phyloP scores from a whole-genome alignment of 2,888 invertebrate species.

The Coelogynopora nodosa region DNA sequence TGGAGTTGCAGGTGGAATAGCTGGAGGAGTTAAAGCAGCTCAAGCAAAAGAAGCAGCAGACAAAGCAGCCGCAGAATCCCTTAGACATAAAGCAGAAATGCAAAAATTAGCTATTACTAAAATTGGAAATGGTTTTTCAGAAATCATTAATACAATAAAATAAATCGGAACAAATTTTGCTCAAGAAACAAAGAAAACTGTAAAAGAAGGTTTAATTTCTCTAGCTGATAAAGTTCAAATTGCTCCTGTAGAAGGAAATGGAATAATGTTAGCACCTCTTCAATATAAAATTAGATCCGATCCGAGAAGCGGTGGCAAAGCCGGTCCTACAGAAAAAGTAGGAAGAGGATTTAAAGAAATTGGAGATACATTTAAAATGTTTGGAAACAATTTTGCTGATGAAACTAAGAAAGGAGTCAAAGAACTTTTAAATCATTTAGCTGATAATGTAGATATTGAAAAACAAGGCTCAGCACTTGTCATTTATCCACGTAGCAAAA shows the following conservation, averaged over 20 bases:
- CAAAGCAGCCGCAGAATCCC: background rate
- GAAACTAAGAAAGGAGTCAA: no score
- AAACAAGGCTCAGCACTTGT: no score
- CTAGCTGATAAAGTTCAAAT: background rate
- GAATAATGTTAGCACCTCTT: background rate
- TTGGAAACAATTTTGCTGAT: no score
- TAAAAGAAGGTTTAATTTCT: background rate
- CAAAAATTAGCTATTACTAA: background rate
- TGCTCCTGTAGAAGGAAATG: background rate
- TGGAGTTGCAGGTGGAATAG: background rate
- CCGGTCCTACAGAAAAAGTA: no score
- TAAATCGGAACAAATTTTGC: background rate
- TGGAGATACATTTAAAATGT: no score
- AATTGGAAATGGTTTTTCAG: background rate
- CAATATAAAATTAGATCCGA: no score
- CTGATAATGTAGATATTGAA: no score
- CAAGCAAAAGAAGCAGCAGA: background rate
- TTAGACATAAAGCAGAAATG: background rate
- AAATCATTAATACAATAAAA: background rate
- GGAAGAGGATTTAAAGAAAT: no score
- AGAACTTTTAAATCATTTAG: no score
- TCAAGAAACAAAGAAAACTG: background rate
- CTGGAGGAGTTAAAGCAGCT: background rate
- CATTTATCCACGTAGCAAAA: no score
- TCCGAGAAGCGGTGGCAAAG: no score